Base-by-base conservation (phyloP, 2,888 invertebrate species). In the Sphaeridia pumilis region DNA sequence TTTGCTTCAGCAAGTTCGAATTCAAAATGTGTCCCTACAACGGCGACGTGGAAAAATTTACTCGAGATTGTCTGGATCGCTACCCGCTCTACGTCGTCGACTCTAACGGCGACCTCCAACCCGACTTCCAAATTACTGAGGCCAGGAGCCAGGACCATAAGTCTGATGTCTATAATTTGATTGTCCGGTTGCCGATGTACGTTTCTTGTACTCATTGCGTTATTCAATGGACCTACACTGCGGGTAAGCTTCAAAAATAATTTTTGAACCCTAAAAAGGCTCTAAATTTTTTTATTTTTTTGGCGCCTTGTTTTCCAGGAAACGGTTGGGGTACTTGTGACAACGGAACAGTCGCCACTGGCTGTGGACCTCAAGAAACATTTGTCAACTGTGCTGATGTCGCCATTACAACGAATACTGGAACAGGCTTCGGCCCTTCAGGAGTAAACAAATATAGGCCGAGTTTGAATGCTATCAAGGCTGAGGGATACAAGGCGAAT, bases 341-440 rank as follows among this genome's bases (percentile, higher is more conserved):
- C 0, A 87, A 89, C 69, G 89, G 89, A 41, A 87, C 87, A 0
- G 84, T 87, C 67, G 84, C 84, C 0, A 82, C 87, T 1, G 89
- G 56, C 10, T 90, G 89, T 67, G 90, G 90, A n/a, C 78, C 80
- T 59, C 85, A 89, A 7, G 90, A 92, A 72, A 88, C 87, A 0
- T 92, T 92, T 72, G 75, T 87, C 56, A 90, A 90, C 69, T 92
- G 92, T 68, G 89, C 90, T 0, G 90, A 92, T 69, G 79, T 92
- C 53, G 81, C 80, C 51, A 83, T 92, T 60, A 74, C 83, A 5
- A 84, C 86, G 27, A 87, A 81, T 69, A 83, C 84, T 2, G 84
- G 81, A 3, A 83, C 82, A 49, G 54, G 55, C 28, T 58, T 60
- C 17, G 77, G 83, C 2, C 44, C 52, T 1, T 41, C 41, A 10